Evolutionary conservation across 2,888 invertebrate species (phyloP).

Genomic region (Phaedon cochleariae): DNA sequence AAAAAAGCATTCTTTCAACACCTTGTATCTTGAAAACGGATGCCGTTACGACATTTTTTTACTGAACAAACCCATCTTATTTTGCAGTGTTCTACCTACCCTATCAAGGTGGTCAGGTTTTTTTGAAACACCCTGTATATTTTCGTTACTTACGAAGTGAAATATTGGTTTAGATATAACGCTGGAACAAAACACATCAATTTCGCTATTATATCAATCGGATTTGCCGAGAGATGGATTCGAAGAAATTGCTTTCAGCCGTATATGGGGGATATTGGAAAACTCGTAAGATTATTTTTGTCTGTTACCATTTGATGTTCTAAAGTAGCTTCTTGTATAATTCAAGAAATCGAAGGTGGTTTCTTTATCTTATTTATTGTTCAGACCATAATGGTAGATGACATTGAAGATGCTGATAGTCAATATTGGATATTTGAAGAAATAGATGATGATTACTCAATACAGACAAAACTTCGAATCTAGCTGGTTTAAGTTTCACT

Average conservation of each 20-base stretch:
- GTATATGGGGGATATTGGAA: slow-evolving; percentile 18
- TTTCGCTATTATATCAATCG: slow-evolving; percentile 30
- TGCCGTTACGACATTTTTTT: too few species aligned
- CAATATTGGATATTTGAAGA: too few species aligned
- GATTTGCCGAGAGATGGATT: slow-evolving; percentile 26
- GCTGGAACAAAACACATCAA: slow-evolving; percentile 29
- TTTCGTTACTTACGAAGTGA: neutral
- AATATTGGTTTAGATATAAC: slow-evolving; percentile 19
- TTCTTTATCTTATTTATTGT: neutral
- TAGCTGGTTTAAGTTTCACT: too few species aligned
- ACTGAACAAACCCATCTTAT: too few species aligned
- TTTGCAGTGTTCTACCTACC: too few species aligned
- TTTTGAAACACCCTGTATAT: neutral
- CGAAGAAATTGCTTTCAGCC: slow-evolving; percentile 19
- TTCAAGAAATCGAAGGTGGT: neutral
- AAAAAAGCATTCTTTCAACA: too few species aligned
- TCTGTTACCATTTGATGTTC: neutral
- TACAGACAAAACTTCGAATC: too few species aligned
- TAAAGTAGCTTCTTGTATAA: neutral
- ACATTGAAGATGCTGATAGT: too few species aligned
- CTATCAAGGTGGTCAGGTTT: too few species aligned
- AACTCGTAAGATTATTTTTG: neutral
- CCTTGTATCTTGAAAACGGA: too few species aligned
- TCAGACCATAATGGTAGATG: too few species aligned
- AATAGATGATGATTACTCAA: too few species aligned